Conservation (phyloP, 2,797 vertebrate species). For the Pantherophis alleghaniensis region DNA sequence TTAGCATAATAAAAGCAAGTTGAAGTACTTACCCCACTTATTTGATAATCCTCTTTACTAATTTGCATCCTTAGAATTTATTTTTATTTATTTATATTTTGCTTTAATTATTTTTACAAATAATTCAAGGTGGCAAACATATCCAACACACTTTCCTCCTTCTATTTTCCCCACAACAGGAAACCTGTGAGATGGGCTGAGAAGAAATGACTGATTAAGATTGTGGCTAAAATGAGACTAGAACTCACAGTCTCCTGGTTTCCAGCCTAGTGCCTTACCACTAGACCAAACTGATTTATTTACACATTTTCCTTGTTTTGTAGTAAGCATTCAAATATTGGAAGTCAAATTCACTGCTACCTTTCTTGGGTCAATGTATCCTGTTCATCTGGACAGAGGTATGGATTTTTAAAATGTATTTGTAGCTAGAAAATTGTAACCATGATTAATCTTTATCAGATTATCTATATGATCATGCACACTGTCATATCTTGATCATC, state of each 20-base stretch:
- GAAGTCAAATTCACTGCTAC: not conserved
- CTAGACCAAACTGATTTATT: not conserved
- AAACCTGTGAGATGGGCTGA: not conserved
- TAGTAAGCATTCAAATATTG: not conserved
- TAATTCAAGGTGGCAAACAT: not conserved
- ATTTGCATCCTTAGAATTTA: not conserved
- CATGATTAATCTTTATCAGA: not conserved
- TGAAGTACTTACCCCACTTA: not conserved
- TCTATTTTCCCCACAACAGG: not conserved
- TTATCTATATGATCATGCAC: not conserved
- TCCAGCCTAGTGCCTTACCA: not conserved
- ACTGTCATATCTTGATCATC: not conserved
- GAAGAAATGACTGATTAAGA: not conserved
- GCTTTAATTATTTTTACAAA: not conserved
- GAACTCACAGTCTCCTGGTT: not conserved
- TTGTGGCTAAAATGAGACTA: not conserved
- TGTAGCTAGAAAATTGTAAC: not conserved
- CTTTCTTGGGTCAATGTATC: not conserved
- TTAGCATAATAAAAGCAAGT: not conserved
- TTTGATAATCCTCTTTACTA: not conserved
- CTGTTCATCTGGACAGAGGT: not conserved
- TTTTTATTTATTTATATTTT: not conserved
- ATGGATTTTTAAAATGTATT: not conserved
- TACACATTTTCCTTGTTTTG: not conserved
- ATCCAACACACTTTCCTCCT: not conserved